phyloP scores from a whole-genome alignment of 2,888 invertebrate genomes.

The Melikaiella ostensackeni region DNA sequence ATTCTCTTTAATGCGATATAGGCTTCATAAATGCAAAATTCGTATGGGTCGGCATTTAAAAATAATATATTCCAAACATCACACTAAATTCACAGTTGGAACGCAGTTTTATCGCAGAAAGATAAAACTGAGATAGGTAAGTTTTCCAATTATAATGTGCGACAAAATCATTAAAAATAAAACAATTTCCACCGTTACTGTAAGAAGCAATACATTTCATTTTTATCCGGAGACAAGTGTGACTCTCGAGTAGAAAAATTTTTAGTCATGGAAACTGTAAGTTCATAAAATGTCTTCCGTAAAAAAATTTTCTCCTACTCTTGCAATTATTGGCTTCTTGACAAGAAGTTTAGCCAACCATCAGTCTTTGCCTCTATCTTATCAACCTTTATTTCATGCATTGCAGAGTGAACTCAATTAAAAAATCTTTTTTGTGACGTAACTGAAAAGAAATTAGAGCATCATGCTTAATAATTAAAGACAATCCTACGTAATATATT shows the following conservation, averaged over 20 bases:
- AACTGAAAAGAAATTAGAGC: not conserved
- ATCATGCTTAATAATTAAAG: not conserved
- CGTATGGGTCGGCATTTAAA: not conserved
- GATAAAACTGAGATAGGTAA: not conserved
- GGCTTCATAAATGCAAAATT: constrained; percentile 51
- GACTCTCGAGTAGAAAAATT: not conserved
- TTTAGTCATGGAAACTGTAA: not conserved
- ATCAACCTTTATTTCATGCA: not conserved
- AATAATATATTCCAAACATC: not conserved
- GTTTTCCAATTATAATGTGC: too few species aligned
- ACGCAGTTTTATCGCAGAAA: not conserved
- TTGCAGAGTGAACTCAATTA: not conserved
- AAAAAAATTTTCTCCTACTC: not conserved
- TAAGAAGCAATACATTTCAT: not conserved
- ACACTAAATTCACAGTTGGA: not conserved
- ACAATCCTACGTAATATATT: too few species aligned
- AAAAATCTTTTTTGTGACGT: not conserved
- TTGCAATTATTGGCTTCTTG: not conserved
- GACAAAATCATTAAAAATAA: not conserved
- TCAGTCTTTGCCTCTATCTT: not conserved
- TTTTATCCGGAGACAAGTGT: not conserved
- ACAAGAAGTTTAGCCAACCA: not conserved
- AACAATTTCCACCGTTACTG: not conserved
- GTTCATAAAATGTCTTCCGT: not conserved
- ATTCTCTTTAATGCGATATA: constrained; percentile 57